Evolutionary conservation across 2,888 invertebrate species (phyloP), one percentile per base, ranked within the genome.

Genomic region (Alloscopus bannaensis): DNA sequence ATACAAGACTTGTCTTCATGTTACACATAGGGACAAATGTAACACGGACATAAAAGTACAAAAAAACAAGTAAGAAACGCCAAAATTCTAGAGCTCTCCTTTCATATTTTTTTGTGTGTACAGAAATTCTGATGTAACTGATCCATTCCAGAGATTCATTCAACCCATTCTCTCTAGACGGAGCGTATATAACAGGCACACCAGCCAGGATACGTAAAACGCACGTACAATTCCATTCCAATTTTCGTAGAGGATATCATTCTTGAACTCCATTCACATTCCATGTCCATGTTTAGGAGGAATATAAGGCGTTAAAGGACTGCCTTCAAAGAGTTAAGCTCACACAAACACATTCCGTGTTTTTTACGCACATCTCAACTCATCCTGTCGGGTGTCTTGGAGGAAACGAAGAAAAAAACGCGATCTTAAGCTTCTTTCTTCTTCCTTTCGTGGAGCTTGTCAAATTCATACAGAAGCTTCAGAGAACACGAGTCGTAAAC

Each of bases 271-370:
- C 28, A 60, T 60, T 60, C 60, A 60, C 36, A 60, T 60, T 60
- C 60, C 60, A 60, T 60, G 36, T 40, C 60, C 60, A 60, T 40
- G 36, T 60, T n/a, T n/a, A n/a, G n/a, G n/a, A n/a, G n/a, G n/a
- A n/a, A n/a, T n/a, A n/a, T n/a, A n/a, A n/a, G n/a, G n/a, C n/a
- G n/a, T n/a, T n/a, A n/a, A n/a, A n/a, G n/a, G n/a, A n/a, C n/a
- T n/a, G n/a, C n/a, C n/a, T n/a, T n/a, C n/a, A n/a, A n/a, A n/a
- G n/a, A n/a, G n/a, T n/a, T n/a, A n/a, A n/a, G n/a, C n/a, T n/a
- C n/a, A n/a, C n/a, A n/a, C n/a, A n/a, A n/a, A n/a, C n/a, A n/a
- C n/a, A n/a, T n/a, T n/a, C n/a, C n/a, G n/a, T n/a, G n/a, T n/a
- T n/a, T n/a, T n/a, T n/a, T n/a, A n/a, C n/a, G n/a, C n/a, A n/a